A percentile compares a stretch with the other conserved stretches of the same genome.
These are phyloP conservation scores for Mustela lutreola DNA, from an alignment of 2,113 vertebrate genomes.

Conservation along the genomic window DNA sequence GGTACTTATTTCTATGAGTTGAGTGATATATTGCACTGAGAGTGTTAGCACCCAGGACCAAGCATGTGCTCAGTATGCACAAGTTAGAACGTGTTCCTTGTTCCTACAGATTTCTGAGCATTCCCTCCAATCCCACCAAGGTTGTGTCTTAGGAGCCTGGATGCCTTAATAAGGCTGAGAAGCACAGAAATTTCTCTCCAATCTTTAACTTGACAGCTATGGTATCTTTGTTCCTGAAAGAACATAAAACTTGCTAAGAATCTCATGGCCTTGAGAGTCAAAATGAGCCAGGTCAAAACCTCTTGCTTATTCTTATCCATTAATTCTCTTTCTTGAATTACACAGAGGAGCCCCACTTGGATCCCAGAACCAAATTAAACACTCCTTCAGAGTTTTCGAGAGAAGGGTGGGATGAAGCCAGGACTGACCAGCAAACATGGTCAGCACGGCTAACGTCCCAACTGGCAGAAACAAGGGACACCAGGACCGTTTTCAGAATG, in stretches of 20 bases:
- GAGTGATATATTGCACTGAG: too few relatives aligned
- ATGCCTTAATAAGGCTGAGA: not conserved
- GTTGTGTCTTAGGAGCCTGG: too few relatives aligned
- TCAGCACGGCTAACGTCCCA: too few relatives aligned
- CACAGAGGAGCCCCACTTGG: fast-evolving
- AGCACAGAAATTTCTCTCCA: not conserved
- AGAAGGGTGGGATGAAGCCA: not conserved
- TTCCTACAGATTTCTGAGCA: not conserved
- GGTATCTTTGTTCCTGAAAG: too few relatives aligned
- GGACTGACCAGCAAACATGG: not conserved
- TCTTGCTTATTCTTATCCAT: not conserved
- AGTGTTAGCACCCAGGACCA: not conserved
- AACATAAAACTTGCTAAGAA: fast-evolving
- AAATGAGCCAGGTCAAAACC: not conserved
- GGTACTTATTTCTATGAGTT: too few relatives aligned
- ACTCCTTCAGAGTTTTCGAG: too few relatives aligned
- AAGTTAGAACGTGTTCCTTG: fast-evolving
- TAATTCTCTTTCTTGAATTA: not conserved
- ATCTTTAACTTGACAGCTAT: fast-evolving
- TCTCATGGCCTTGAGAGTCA: not conserved
- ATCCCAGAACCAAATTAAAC: not conserved
- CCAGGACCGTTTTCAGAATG: fast-evolving
- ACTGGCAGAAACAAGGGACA: not conserved
- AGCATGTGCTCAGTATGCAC: too few relatives aligned
- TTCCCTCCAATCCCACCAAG: too few relatives aligned